Evolutionary conservation across 2,113 vertebrate species (phyloP), one percentile per base, ranked within the genome.

Genomic region (Gnathonemus echidnorhynchus): DNA sequence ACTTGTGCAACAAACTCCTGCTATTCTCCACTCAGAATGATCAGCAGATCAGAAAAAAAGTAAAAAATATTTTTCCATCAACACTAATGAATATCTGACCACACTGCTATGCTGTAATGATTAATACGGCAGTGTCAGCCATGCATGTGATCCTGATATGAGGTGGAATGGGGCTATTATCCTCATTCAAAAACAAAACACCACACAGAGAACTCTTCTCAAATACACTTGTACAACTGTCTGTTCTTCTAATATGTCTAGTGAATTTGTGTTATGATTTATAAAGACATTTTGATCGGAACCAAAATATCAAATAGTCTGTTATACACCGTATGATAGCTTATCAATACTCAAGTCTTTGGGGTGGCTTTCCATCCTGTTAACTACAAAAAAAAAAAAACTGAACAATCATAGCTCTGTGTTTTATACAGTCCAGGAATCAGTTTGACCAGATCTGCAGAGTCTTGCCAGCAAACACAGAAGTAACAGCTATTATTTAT

Each of bases 41-140:
- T 35, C 15, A 39, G 92, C 93, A 90, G 90, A 92, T 11, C 92
- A 94, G 80, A 84, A 13, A 86, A 86, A 27, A 86, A 46, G 9
- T 42, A 66, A 24, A 35, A 35, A 77, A 39, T 39, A 77, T 35
- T 77, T 17, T 74, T 77, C 31, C 13, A 35, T 77, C 70, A 86
- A 35, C 84, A 42, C 8, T 66, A 90, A 90, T 66, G 27, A 56
- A 66, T 7, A 66, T 62, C 46, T 35, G 9, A 45, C 7, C 39
- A 31, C 42, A 86, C 53, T 56, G 24, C 27, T 89, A 39, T 42
- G 24, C 89, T 86, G 80, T 10, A 31, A 62, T 3, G 56, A 66
- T 56, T 49, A 90, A 39, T 66, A 21, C 13, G 45, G 21, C 58
- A 24, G 66, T 19, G 24, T 50, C 21, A 50, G 84, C 10, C 84